Evolutionary conservation across 2,113 vertebrate species (phyloP), one percentile per base, ranked within the genome.

Genomic region (Protobothrops mucrosquamatus): DNA sequence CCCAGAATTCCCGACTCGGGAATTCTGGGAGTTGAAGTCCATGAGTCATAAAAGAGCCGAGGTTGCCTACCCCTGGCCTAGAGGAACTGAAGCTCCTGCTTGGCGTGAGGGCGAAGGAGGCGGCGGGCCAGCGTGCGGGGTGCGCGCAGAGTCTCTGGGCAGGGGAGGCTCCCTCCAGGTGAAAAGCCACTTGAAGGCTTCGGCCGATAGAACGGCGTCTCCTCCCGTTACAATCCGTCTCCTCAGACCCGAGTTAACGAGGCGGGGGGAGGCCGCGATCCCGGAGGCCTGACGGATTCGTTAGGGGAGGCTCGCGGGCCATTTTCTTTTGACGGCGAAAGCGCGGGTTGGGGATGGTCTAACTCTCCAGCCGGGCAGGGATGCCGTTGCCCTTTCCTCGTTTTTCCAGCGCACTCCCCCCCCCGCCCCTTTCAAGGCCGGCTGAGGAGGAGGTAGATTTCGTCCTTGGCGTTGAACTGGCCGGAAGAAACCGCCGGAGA

Each of bases 231-330:
- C 97, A 98, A 98, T 97, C 97, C 97, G 95, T 95, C 98, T 98
- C 97, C 97, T 98, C 97, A 97, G 98, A 97, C 98, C 98, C 97
- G 97, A 98, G 97, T 98, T 98, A 98, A 98, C 98, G 98, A 98
- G 97, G 97, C 97, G 95, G 95, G 96, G 96, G 97, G 96, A 96
- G 95, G 97, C 97, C 96, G 97, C 54, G 97, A 97, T 97, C 97
- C 97, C 97, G 97, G 97, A 97, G 94, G 97, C 97, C 97, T 98
- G 98, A 98, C 97, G 98, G 97, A 98, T 98, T 98, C 98, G 98
- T 98, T 98, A 98, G 97, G 97, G 97, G 97, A 98, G 97, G 97
- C 97, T 95, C 39, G 97, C 97, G 96, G 97, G 98, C 97, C 97
- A 93, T 98, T 98, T 97, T 97, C 97, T 98, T 48, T 97, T 97